Evolutionary conservation across 2,888 invertebrate species (phyloP).

Genomic region (Apamea sordens): DNA sequence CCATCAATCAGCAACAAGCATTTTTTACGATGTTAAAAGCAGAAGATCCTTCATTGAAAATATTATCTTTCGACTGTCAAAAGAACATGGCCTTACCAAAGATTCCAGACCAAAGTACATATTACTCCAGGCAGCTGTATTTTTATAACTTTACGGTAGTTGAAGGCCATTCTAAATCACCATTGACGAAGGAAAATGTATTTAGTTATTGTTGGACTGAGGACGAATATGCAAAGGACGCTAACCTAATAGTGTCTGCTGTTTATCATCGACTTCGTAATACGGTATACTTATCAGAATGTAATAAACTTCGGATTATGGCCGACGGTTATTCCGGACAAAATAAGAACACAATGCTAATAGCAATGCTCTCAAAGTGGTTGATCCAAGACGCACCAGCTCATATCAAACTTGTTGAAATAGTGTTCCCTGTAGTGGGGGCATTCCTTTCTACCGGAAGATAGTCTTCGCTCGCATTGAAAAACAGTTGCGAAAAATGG

Average conservation of each 20-base stretch:
- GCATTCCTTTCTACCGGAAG: neutral
- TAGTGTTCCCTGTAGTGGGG: no score
- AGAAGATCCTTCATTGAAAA: constrained; percentile 1
- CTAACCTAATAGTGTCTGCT: neutral
- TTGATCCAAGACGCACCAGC: neutral
- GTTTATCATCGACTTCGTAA: neutral
- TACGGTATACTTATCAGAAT: neutral
- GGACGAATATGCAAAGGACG: neutral
- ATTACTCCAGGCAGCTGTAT: constrained; percentile 2
- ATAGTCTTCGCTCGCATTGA: neutral
- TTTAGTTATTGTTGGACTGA: neutral
- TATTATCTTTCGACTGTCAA: constrained; percentile 2
- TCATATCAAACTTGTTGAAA: neutral
- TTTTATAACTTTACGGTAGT: constrained; percentile 14
- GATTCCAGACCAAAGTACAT: constrained; percentile 4
- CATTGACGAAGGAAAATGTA: constrained; percentile 6
- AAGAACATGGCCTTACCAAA: constrained; percentile 9
- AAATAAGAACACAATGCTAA: no score
- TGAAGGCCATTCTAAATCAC: constrained; percentile 10
- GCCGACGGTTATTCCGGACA: no score
- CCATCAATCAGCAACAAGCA: no score
- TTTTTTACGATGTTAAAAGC: constrained; percentile 4
- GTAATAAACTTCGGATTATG: neutral
- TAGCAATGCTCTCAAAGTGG: no score
- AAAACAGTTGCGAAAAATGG: neutral